Conservation (phyloP, 2,113 vertebrate species). For the Pipa parva region DNA sequence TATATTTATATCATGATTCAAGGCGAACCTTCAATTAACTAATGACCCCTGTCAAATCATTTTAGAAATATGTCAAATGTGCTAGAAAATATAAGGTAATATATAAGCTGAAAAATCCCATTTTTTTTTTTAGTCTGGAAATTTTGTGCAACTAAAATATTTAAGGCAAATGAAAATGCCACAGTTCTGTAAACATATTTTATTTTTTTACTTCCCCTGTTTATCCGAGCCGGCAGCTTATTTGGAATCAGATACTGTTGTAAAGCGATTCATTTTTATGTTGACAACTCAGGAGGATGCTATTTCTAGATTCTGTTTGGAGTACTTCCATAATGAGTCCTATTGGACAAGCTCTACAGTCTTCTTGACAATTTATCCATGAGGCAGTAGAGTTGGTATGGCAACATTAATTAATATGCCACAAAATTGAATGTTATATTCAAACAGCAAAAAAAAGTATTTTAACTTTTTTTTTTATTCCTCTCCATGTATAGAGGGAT, state of each 20-base stretch:
- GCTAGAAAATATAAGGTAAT: background rate
- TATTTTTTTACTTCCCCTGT: constrained; percentile 42
- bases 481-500: too few species aligned
- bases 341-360: constrained; percentile 39
- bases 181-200: constrained; percentile 40
- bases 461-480: too few species aligned
- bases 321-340: constrained; percentile 43
- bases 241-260: constrained; percentile 39
- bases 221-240: constrained; percentile 39
- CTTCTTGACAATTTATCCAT: constrained; percentile 39
- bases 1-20: background rate
- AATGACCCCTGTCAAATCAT: background rate
- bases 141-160: constrained; percentile 32
- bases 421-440: constrained; percentile 30
- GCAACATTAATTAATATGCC: constrained; percentile 42
- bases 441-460: background rate
- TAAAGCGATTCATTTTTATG: constrained; percentile 42
- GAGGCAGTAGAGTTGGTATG: constrained; percentile 37
- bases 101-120: too few species aligned
- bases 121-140: constrained; percentile 13
- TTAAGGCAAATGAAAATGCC: constrained; percentile 34
- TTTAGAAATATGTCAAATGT: background rate
- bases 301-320: constrained; percentile 43
- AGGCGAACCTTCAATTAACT: background rate
- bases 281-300: constrained; percentile 44